Evolutionary conservation across 2,888 invertebrate species (phyloP), one percentile per base, ranked within the genome.

Genomic region (Aspidiotus destructor): DNA sequence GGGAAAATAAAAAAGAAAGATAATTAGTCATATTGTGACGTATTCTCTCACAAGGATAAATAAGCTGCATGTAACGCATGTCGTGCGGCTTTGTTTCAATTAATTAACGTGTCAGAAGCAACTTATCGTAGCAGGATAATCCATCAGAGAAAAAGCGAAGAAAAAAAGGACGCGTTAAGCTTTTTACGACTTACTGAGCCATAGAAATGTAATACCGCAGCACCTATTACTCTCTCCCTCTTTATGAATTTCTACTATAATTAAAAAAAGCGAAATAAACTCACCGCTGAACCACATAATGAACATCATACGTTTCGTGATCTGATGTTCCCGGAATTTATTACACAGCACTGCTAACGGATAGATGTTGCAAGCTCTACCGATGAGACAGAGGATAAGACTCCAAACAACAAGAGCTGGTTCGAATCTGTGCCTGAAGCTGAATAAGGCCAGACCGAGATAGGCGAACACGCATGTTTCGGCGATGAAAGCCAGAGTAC

Each of bases 391-490:
- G 72, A 98, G 80, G 58, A 93, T 86, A 69, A 99, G 85, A 72
- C 94, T 92, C 96, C 97, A 98, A 62, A 95, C 85, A 7, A 98
- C 90, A 60, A 85, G 77, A 13, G 83, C 79, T 13, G 77, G 76
- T 74, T 84, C 81, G 64, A 96, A 89, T 70, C 92, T 85, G 77
- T 98, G 92, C 73, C 89, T 86, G 78, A 98, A 98, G 76, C 97
- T 98, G 79, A 88, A 94, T 75, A 96, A 85, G 41, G 95, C 95
- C 74, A 96, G 79, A 67, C 95, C 99, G 70, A 99, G 82, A 76
- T 99, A 99, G 7, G 98, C 98, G 82, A 99, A 99, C 1, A 99
- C 97, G 78, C 96, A 96, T 0, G 98, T 98, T 80, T 99, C 98
- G 73, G 92, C 97, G 72, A 98, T 95, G 76, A 99, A 98, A 2